phyloP scores from a whole-genome alignment of 2,113 vertebrate species.

The Gasterosteus aculeatus region DNA sequence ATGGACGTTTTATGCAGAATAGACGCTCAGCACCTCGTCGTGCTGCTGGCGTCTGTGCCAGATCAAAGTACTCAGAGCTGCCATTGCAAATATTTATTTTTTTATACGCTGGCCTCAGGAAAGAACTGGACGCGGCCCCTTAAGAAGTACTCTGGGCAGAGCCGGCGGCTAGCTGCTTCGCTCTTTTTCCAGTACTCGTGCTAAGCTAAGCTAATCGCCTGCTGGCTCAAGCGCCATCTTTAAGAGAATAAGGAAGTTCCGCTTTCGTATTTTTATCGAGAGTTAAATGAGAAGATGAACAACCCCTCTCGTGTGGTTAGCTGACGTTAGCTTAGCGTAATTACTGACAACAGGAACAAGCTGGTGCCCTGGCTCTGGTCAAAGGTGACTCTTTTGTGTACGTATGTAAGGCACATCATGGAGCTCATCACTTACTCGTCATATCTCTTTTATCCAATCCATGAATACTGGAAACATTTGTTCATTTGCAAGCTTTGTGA shows the following conservation, averaged over 20 bases:
- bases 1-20: conserved; percentile 31
- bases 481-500: background rate
- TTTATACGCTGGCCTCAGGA: too few species aligned
- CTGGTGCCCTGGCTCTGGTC: background rate
- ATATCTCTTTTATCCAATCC: background rate
- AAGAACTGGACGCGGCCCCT: background rate
- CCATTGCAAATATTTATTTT: too few species aligned
- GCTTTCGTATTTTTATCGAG: background rate
- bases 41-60: background rate
- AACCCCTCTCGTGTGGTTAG: background rate
- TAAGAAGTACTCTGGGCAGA: background rate
- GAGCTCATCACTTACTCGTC: background rate
- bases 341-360: background rate
- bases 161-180: background rate
- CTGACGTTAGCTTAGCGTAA: background rate
- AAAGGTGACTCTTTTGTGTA: background rate
- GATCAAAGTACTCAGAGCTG: too few species aligned
- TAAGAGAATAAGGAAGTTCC: background rate
- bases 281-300: background rate
- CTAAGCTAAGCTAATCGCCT: conserved; percentile 8
- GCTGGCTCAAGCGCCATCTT: background rate
- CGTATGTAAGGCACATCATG: background rate
- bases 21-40: background rate
- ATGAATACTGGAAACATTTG: background rate
- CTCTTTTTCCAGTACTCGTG: background rate